phyloP scores from a whole-genome alignment of 2,113 vertebrate species.

The Sphaerodactylus townsendi region DNA sequence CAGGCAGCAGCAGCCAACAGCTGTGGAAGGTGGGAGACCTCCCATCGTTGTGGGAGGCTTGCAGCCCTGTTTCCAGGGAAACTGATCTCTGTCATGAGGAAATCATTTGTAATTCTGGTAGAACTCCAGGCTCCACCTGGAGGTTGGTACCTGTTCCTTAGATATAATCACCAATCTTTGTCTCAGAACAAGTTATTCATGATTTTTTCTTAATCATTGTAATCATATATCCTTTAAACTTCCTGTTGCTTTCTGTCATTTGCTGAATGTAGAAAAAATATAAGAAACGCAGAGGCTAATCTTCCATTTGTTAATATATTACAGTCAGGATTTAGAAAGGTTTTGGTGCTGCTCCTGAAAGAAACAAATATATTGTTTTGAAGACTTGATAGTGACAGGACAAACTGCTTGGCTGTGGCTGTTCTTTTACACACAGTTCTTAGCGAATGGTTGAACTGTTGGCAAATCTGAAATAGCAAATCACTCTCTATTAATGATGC shows the following conservation, averaged over 20 bases:
- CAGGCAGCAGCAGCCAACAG: no score
- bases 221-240: not conserved
- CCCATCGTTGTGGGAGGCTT: no score
- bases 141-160: no score
- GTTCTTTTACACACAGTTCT: not conserved
- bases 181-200: not conserved
- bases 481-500: conserved; percentile 12
- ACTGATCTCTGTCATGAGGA: no score
- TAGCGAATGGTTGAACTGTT: conserved; percentile 12
- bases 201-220: not conserved
- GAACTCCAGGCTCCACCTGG: no score
- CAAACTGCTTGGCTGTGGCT: not conserved
- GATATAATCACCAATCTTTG: not conserved
- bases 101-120: no score
- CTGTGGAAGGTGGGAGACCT: no score
- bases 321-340: not conserved
- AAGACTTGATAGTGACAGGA: not conserved
- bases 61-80: no score
- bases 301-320: not conserved
- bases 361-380: not conserved
- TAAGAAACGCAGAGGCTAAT: not conserved
- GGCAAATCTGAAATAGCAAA: conserved; percentile 4
- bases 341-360: not conserved
- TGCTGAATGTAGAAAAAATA: not conserved
- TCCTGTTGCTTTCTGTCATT: not conserved